phyloP scores from a whole-genome alignment of 2,888 invertebrate genomes.

The Cryptus viduatorius region DNA sequence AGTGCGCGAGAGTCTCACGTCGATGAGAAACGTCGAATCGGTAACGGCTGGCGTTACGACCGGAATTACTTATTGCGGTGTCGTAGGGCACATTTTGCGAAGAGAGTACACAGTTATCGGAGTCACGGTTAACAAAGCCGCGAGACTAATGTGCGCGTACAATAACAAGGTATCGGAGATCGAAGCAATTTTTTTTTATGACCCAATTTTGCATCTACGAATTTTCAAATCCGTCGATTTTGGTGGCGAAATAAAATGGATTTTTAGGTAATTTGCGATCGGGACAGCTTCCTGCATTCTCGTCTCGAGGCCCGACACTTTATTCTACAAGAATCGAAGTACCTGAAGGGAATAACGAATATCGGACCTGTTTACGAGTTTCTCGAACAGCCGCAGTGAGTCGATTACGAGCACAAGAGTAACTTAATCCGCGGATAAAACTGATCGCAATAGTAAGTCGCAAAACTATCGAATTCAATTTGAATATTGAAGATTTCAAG shows the following conservation, averaged over 20 bases:
- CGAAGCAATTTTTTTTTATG: neutral
- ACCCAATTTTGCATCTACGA: neutral
- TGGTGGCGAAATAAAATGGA: neutral
- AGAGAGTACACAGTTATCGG: conserved; percentile 92
- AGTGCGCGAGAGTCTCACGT: conserved; percentile 85
- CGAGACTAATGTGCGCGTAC: conserved; percentile 88
- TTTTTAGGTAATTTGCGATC: conserved; percentile 86
- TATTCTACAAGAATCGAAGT: conserved; percentile 86
- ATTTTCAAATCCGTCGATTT: too few relatives aligned
- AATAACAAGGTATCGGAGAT: conserved; percentile 85
- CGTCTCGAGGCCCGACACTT: conserved; percentile 88
- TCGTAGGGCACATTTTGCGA: conserved; percentile 90
- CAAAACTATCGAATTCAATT: neutral
- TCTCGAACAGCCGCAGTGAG: conserved; percentile 81
- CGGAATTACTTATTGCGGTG: conserved; percentile 90
- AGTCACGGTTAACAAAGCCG: conserved; percentile 90
- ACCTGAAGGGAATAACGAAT: conserved; percentile 88
- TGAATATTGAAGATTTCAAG: conserved; percentile 56
- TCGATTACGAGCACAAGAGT: conserved; percentile 53
- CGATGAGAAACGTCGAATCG: conserved; percentile 85
- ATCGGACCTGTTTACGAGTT: conserved; percentile 89
- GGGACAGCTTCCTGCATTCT: conserved; percentile 89
- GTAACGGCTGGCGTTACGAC: conserved; percentile 90
- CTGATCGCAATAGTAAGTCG: neutral
- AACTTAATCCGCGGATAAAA: conserved; percentile 13